Evolutionary conservation across 1,140 invertebrate genomes (phyloP), one percentile per base, ranked within the genome.

Genomic region (Coptotermes formosanus): DNA sequence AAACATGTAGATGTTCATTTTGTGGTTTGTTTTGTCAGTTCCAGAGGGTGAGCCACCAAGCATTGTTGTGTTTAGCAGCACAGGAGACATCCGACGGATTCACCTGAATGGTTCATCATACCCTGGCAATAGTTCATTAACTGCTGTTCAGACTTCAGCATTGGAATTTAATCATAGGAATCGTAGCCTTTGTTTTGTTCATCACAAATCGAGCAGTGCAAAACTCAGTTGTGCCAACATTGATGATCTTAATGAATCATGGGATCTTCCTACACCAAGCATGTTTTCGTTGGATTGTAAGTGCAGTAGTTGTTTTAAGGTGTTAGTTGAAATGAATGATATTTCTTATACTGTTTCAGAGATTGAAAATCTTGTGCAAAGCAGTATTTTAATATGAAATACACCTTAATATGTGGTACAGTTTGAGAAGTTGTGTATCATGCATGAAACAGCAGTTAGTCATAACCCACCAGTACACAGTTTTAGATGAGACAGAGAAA

Each of bases 161-260:
- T 87, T 93, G n/a, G 92, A 93, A 87, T 92, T 93, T 88, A 90
- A 91, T 86, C 88, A 88, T 87, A 87, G 92, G 87, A 94, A 95
- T 90, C 90, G 94, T 45, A 93, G 93, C 25, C 89, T 95, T 2
- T 97, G 95, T 91, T 96, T 94, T 91, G 91, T 95, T 82, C 92
- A 95, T 89, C 92, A 93, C 88, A 93, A 93, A 69, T 81, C 83
- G n/a, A 82, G 87, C 52, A 85, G 87, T 32, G 89, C 92, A 30
- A 88, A 89, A 52, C 89, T 95, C 14, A 91, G 92, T 85, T 96
- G 95, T 90, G 93, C 92, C 82, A 91, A 92, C 86, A 92, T 93
- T 83, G 93, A 94, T 88, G 91, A 95, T 90, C 90, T 95, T 82
- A 89, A 91, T 30, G 89, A 92, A 55, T 91, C 91, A 88, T 94